Evolutionary conservation across 2,113 vertebrate species (phyloP).

Genomic region (Clarias macrocephalus): DNA sequence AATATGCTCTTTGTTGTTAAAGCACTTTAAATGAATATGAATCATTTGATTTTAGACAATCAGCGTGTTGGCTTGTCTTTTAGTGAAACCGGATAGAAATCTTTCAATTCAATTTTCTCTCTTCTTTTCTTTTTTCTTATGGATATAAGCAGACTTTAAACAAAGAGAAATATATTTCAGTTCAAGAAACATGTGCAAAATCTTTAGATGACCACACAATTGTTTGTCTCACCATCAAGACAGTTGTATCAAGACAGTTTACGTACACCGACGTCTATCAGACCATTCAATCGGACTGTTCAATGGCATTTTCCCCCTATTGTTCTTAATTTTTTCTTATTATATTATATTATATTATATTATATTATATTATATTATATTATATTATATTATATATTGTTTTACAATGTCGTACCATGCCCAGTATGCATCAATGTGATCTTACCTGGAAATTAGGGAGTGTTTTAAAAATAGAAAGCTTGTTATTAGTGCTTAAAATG

Average conservation of each 20-base stretch:
- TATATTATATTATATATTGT: too few relatives aligned
- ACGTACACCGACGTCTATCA: background rate
- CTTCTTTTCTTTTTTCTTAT: too few relatives aligned
- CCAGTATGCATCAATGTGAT: slow-evolving; percentile 59
- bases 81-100: background rate
- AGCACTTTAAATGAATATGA: background rate
- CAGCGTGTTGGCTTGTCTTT: background rate
- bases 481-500: slow-evolving; percentile 62
- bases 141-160: background rate
- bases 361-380: too few relatives aligned
- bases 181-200: background rate
- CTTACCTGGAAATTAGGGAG: slow-evolving; percentile 70
- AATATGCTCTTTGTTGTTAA: background rate
- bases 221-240: background rate
- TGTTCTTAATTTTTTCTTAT: too few relatives aligned
- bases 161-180: background rate
- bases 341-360: too few relatives aligned
- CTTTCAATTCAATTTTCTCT: background rate
- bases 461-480: slow-evolving; percentile 69
- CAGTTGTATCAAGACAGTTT: background rate
- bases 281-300: background rate
- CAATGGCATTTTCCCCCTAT: background rate
- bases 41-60: background rate
- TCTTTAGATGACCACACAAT: background rate
- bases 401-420: background rate